phyloP scores from a whole-genome alignment of 1,140 invertebrate genomes.

The Rhysida immarginata region DNA sequence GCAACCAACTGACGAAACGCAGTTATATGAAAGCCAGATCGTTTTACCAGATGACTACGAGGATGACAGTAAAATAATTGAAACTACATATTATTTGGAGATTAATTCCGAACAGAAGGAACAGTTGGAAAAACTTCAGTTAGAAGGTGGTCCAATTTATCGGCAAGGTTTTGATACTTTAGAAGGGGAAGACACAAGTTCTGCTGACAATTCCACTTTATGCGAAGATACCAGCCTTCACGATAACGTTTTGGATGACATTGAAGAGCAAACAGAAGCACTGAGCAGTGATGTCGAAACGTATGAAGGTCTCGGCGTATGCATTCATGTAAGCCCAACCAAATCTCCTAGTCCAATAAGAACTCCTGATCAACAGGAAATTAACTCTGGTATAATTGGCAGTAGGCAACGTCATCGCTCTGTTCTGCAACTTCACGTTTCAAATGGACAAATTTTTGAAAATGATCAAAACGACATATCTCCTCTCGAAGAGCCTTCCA shows the following conservation, averaged over 20 bases:
- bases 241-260: conserved; percentile 16
- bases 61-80: neutral
- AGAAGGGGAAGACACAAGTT: conserved; percentile 3
- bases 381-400: neutral
- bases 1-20: neutral
- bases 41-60: conserved; percentile 1
- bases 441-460: conserved; percentile 2
- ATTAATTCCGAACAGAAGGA: conserved; percentile 4
- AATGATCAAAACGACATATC: too few relatives aligned
- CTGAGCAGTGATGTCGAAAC: conserved; percentile 7
- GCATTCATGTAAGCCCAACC: neutral
- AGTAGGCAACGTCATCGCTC: neutral
- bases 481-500: too few relatives aligned
- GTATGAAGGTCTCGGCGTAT: conserved; percentile 5
- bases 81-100: conserved; percentile 5
- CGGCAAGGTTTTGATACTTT: neutral
- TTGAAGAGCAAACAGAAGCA: conserved; percentile 15
- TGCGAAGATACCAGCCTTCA: conserved; percentile 10
- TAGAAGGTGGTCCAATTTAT: neutral
- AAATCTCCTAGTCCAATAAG: conserved; percentile 2
- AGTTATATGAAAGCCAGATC: neutral
- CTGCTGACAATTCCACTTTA: conserved; percentile 1
- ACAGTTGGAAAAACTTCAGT: neutral
- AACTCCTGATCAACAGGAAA: neutral
- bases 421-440: conserved; percentile 1